These are phyloP conservation scores for Nesogale talazaci DNA, from an alignment of 2,113 vertebrate genomes.

Conservation along the genomic window DNA sequence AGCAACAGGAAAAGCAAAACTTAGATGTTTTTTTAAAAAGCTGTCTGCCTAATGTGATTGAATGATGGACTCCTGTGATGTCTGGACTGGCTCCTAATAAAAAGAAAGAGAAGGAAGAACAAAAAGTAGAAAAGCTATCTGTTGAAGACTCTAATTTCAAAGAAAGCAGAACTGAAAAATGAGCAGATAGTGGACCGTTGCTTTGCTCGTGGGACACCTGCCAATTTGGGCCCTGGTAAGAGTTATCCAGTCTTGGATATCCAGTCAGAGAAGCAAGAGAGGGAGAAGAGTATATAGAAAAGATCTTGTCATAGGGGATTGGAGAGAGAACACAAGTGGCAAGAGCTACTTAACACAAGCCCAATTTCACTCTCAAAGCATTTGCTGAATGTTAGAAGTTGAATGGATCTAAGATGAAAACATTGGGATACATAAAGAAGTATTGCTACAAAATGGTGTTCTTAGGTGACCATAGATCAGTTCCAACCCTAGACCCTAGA, in stretches of 20 bases:
- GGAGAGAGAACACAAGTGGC: neutral
- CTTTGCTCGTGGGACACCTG: neutral
- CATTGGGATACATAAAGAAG: no score
- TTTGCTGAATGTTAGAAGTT: neutral
- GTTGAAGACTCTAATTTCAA: neutral
- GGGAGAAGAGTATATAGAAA: neutral
- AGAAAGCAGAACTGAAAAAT: neutral
- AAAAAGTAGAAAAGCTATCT: no score
- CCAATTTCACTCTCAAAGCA: neutral
- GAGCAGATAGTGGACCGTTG: neutral
- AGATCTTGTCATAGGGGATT: neutral
- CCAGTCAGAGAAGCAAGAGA: neutral
- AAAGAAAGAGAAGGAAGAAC: no score
- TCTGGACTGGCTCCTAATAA: no score
- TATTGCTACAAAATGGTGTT: no score
- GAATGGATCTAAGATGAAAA: neutral
- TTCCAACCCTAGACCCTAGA: no score
- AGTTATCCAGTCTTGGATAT: neutral
- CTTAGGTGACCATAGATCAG: no score
- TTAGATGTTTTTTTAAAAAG: neutral
- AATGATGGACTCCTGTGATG: no score
- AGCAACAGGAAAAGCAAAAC: neutral
- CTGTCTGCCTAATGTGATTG: neutral
- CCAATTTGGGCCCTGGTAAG: neutral
- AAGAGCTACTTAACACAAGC: neutral